Evolutionary conservation across 1,140 invertebrate species (phyloP).

Genomic region (Campoletis sonorensis): DNA sequence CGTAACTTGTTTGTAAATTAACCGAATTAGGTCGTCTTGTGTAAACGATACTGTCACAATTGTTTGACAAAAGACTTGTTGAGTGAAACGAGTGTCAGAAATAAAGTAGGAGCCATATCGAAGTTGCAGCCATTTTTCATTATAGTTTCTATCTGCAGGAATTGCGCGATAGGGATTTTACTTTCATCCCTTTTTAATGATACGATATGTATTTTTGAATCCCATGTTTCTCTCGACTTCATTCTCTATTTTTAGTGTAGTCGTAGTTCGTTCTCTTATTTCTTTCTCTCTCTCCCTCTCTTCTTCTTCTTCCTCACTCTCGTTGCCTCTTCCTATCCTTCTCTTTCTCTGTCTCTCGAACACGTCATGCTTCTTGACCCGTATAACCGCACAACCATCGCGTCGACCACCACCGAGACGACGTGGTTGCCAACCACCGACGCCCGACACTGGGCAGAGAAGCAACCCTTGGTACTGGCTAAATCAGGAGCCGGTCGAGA

Average conservation of each 20-base stretch:
- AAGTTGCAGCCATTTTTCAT: too few relatives aligned
- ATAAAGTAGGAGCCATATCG: too few relatives aligned
- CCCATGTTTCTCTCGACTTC: slow-evolving; percentile 43
- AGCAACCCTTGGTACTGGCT: slow-evolving; percentile 43
- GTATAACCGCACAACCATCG: slow-evolving; percentile 17
- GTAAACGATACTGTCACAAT: too few relatives aligned
- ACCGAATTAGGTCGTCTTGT: too few relatives aligned
- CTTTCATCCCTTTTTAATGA: background rate
- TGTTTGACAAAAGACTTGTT: too few relatives aligned
- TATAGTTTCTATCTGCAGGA: background rate
- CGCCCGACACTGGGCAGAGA: slow-evolving; percentile 12
- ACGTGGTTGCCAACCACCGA: slow-evolving; percentile 22
- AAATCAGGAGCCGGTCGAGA: slow-evolving; percentile 4
- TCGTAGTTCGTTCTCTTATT: background rate
- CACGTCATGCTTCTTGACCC: slow-evolving; percentile 30
- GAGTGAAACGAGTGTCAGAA: too few relatives aligned
- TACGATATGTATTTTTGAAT: slow-evolving; percentile 38
- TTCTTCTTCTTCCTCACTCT: background rate
- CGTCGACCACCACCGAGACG: slow-evolving; percentile 24
- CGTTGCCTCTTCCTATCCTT: slow-evolving; percentile 9
- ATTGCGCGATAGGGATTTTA: background rate
- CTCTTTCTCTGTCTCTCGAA: slow-evolving; percentile 5
- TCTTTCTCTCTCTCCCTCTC: background rate
- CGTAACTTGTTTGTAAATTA: too few relatives aligned
- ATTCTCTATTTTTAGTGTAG: background rate